Conservation (phyloP, 2,113 vertebrate genomes). For the Orycteropus afer region DNA sequence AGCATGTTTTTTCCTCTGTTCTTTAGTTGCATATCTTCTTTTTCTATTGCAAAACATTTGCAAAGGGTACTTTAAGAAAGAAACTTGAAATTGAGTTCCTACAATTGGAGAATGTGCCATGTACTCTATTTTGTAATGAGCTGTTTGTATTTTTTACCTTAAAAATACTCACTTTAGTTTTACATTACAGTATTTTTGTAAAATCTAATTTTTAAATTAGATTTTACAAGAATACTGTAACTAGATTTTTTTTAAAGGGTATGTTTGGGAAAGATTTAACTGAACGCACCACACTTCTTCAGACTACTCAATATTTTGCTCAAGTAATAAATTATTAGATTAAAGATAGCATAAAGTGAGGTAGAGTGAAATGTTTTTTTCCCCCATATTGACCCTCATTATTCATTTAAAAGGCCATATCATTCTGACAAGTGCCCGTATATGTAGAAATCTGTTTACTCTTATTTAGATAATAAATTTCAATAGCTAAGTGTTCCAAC, state of each 20-base stretch:
- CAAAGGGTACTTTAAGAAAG: slow-evolving; percentile 49
- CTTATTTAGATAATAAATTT: too few relatives aligned
- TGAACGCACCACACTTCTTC: neutral
- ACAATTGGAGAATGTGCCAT: slow-evolving; percentile 26
- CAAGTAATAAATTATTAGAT: neutral
- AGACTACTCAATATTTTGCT: slow-evolving; percentile 45
- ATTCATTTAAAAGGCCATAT: too few relatives aligned
- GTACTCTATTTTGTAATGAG: neutral
- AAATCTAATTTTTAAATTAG: too few relatives aligned
- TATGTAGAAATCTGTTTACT: too few relatives aligned
- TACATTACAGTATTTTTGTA: neutral
- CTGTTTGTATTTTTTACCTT: slow-evolving; percentile 17
- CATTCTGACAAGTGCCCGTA: too few relatives aligned
- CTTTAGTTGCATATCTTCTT: slow-evolving; percentile 51
- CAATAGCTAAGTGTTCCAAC: too few relatives aligned
- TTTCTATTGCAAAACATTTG: slow-evolving; percentile 64
- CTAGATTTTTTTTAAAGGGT: neutral
- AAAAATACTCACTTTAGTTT: slow-evolving; percentile 50
- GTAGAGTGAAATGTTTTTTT: too few relatives aligned
- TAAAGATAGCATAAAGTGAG: neutral
- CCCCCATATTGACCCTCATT: too few relatives aligned
- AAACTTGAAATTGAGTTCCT: slow-evolving; percentile 57
- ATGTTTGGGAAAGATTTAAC: slow-evolving; percentile 22
- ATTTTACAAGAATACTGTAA: too few relatives aligned
- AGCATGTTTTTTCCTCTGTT: slow-evolving; percentile 63